These are phyloP conservation scores for Sphinx pinastri DNA, from an alignment of 2,888 invertebrate genomes.

Conservation along the genomic window DNA sequence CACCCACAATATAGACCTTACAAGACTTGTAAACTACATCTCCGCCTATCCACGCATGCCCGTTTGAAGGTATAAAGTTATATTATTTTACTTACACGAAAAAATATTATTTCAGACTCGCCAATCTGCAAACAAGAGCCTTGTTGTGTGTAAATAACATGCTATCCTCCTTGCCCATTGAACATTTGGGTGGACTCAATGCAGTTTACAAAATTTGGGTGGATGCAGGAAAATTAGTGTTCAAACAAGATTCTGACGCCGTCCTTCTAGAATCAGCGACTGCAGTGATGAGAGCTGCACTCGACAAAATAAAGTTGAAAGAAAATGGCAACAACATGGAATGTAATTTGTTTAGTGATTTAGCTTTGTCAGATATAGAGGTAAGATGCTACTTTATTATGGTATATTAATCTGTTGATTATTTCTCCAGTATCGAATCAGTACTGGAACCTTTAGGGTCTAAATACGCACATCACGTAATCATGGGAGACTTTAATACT, in stretches of 20 bases:
- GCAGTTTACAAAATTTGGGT: constrained; percentile 87
- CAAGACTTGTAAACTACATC: no score
- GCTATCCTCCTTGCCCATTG: constrained; percentile 84
- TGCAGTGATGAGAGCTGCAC: constrained; percentile 89
- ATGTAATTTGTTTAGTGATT: constrained; percentile 78
- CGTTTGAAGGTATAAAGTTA: not conserved
- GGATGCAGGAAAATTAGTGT: constrained; percentile 85
- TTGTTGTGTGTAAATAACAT: constrained; percentile 89
- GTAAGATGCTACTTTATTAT: constrained; percentile 46
- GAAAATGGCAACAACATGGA: constrained; percentile 58
- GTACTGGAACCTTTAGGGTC: no score
- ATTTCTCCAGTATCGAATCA: no score
- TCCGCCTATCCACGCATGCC: no score
- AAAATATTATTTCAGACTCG: constrained; percentile 64
- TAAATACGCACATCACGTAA: no score
- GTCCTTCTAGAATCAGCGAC: constrained; percentile 88
- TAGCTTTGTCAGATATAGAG: constrained; percentile 84
- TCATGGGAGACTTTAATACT: constrained; percentile 25
- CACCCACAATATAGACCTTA: no score
- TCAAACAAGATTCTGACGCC: constrained; percentile 76
- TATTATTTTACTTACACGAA: not conserved
- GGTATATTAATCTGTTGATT: not conserved
- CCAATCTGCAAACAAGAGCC: constrained; percentile 85
- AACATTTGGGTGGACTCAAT: constrained; percentile 86
- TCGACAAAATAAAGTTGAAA: constrained; percentile 86